A percentile compares a stretch with the other conserved stretches of the same genome.
Evolutionary conservation across 2,888 invertebrate species (phyloP).

Genomic region (Drosophila buzzatii): DNA sequence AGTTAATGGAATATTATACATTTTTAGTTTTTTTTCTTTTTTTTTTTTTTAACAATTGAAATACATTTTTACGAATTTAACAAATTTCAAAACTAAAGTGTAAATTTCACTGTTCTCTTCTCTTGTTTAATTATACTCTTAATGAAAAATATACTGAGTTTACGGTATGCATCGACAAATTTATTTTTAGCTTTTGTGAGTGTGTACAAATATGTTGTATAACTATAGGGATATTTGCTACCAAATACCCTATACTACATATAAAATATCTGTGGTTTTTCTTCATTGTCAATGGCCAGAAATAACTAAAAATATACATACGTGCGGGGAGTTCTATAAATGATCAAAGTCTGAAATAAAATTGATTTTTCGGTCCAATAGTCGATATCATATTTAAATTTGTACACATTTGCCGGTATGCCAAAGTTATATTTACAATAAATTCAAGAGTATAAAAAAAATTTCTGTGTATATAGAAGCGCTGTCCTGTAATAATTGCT

Average conservation of each 20-base stretch:
- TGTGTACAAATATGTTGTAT: not conserved
- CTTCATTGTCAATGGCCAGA: no score
- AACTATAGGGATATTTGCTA: not conserved
- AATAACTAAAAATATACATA: no score
- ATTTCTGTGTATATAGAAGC: no score
- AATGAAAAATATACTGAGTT: not conserved
- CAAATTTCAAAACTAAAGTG: no score
- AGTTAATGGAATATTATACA: conserved; percentile 83
- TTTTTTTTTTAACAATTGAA: no score
- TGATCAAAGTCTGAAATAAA: no score
- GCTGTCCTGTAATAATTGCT: not conserved
- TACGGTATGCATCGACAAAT: conserved; percentile 22
- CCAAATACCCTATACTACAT: conserved; percentile 5
- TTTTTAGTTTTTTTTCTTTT: not conserved
- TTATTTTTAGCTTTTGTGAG: conserved; percentile 36
- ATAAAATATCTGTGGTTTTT: not conserved
- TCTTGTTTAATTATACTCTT: not conserved
- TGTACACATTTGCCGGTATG: not conserved
- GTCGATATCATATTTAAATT: not conserved
- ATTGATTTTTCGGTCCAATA: not conserved
- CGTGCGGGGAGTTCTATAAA: no score
- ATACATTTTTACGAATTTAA: no score
- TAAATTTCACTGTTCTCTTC: not conserved
- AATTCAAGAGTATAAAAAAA: no score
- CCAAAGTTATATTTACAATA: not conserved